Evolutionary conservation across 2,888 invertebrate species (phyloP), one percentile per base, ranked within the genome.

Genomic region (Ethmia dodecea): DNA sequence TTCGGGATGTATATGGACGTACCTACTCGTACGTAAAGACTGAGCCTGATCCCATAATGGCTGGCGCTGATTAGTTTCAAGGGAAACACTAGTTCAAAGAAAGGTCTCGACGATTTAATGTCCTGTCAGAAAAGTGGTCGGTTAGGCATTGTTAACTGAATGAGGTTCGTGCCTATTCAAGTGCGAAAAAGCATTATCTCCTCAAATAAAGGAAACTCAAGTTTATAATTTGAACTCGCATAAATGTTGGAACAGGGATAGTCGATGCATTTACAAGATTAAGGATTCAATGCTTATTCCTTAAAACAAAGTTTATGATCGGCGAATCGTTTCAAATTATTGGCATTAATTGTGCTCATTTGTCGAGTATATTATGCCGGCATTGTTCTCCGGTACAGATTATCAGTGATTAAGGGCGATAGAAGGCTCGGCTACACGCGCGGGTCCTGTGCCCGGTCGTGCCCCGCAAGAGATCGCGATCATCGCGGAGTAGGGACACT

Each of bases 31-130:
- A 60, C 63, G 65, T 68, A 65, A 74, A 73, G 62, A 60, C 52
- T 45, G 49, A 52, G 54, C 52, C 52, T 67, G 69, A 67, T 68
- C 53, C 52, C 49, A 58, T 75, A 76, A 80, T 74, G 72, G 71
- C 50, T 47, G 55, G 57, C 72, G 65, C 59, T 83, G 81, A 83
- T 83, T 83, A 73, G 78, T 77, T 81, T 76, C 70, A 61, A 74
- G 62, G 56, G 57, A 71, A 75, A 78, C 67, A 70, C 72, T 71
- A 62, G 68, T 73, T 71, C 64, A 70, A 72, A 72, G 76, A 80
- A 78, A 78, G 73, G 55, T 58, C 47, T 54, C 38, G 49, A 51
- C 37, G 34, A 52, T 71, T 68, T 70, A 69, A 70, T 64, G 60
- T 61, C 45, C 55, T 59, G 63, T 64, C 61, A 55, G 59, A 55